These are phyloP conservation scores for Pammene aurita DNA, from an alignment of 2,888 invertebrate genomes.

Conservation along the genomic window DNA sequence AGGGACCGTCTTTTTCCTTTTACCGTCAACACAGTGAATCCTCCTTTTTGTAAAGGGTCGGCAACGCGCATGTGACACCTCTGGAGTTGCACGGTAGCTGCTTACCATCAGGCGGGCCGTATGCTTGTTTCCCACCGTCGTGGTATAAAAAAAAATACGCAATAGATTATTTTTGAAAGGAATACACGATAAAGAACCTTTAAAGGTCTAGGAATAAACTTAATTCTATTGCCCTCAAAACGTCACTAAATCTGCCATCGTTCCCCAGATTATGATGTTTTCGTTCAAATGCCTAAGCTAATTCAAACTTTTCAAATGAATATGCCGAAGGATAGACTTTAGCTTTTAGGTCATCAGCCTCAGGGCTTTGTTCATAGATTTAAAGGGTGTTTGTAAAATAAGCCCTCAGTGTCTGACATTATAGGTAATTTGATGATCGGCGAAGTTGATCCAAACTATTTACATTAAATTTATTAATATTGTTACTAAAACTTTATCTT, in stretches of 20 bases:
- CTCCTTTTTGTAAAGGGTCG: too few species aligned
- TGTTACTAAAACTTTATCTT: neutral
- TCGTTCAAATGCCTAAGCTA: conserved; percentile 11
- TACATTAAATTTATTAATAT: neutral
- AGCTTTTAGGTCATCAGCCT: conserved; percentile 7
- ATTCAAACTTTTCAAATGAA: conserved; percentile 30
- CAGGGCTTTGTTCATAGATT: neutral
- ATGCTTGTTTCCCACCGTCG: too few species aligned
- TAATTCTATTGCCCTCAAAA: neutral
- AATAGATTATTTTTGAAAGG: too few species aligned
- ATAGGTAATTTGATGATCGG: conserved; percentile 1
- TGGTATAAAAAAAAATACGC: too few species aligned
- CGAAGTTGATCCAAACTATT: neutral
- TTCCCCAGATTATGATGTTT: neutral
- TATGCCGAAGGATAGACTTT: conserved; percentile 10
- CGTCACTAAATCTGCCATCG: neutral
- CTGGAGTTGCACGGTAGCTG: too few species aligned
- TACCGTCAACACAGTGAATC: too few species aligned
- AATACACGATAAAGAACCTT: neutral
- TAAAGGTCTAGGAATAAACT: too few species aligned
- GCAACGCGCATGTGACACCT: too few species aligned
- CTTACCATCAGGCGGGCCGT: too few species aligned
- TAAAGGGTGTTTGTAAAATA: neutral
- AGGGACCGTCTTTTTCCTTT: too few species aligned
- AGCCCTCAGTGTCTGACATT: neutral